Conservation (phyloP, 1,140 invertebrate genomes). For the Trichonephila clavipes region DNA sequence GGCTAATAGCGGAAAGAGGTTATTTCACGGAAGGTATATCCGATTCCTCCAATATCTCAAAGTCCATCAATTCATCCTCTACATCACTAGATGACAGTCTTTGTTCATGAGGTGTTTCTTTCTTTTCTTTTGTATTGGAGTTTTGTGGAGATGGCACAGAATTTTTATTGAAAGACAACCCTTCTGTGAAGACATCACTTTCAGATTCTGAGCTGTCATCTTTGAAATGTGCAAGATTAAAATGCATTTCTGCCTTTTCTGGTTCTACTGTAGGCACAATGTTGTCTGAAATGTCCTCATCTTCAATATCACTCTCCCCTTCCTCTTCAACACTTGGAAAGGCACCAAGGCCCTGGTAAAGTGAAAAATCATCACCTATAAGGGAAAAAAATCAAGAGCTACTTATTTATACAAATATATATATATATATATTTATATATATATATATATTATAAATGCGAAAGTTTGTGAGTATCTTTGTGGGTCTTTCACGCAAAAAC, state of each 20-base stretch:
- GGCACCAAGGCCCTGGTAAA: constrained; percentile 64
- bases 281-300: constrained; percentile 58
- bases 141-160: not conserved
- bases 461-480: too few relatives aligned
- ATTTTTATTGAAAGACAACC: constrained; percentile 55
- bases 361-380: constrained; percentile 68
- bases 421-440: too few relatives aligned
- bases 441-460: too few relatives aligned
- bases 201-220: constrained; percentile 73
- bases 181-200: constrained; percentile 72
- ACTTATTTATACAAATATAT: not conserved
- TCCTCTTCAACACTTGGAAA: constrained; percentile 76
- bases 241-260: constrained; percentile 58
- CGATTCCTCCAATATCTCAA: constrained; percentile 70
- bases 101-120: constrained; percentile 8
- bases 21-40: constrained; percentile 42
- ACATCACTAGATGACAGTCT: constrained; percentile 49
- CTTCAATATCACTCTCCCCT: constrained; percentile 65
- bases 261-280: constrained; percentile 25
- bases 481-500: too few relatives aligned
- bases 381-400: not conserved
- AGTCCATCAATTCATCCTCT: constrained; percentile 68
- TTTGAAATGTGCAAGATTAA: constrained; percentile 65
- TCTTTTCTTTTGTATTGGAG: not conserved
- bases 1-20: not conserved